Conservation (phyloP, 2,797 vertebrate genomes). For the Carapus acus region DNA sequence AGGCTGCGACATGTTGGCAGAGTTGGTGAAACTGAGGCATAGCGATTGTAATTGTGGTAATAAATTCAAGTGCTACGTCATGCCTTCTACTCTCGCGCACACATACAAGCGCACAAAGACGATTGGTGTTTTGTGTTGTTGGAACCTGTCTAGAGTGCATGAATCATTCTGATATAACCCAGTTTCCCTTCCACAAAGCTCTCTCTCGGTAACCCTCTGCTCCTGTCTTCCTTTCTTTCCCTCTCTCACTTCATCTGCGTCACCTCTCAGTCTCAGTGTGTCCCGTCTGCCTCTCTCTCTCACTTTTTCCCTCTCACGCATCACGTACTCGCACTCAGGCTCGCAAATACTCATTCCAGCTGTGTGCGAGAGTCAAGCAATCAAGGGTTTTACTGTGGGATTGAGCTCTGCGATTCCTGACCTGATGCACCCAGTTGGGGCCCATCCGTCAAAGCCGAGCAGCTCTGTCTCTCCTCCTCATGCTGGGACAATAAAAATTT, state of each 20-base stretch:
- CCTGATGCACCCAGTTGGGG: conserved; percentile 56
- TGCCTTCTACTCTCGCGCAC: background rate
- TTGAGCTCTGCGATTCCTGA: conserved; percentile 45
- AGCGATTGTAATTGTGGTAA: conserved; percentile 31
- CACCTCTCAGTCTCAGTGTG: too few relatives aligned
- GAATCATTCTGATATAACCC: conserved; percentile 48
- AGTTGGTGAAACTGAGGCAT: conserved; percentile 45
- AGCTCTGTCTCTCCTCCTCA: conserved; percentile 53
- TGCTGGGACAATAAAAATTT: conserved; percentile 57
- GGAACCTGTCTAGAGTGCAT: conserved; percentile 45
- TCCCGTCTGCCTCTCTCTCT: too few relatives aligned
- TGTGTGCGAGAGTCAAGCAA: conserved; percentile 25
- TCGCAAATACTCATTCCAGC: too few relatives aligned
- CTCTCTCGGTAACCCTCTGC: too few relatives aligned
- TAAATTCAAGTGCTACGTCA: conserved; percentile 16
- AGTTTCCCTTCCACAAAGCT: conserved; percentile 20
- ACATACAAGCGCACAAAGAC: conserved; percentile 1
- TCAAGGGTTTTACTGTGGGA: conserved; percentile 53
- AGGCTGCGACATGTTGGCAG: conserved; percentile 36
- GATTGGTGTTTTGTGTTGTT: conserved; percentile 30
- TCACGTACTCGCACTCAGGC: conserved; percentile 11
- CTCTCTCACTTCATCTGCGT: too few relatives aligned
- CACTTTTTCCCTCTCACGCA: too few relatives aligned
- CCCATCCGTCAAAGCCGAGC: conserved; percentile 60
- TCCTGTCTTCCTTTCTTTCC: too few relatives aligned